A percentile compares a stretch with the other conserved stretches of the same genome.
phyloP scores from a whole-genome alignment of 2,797 vertebrate species.

The Sebastes steindachneri region DNA sequence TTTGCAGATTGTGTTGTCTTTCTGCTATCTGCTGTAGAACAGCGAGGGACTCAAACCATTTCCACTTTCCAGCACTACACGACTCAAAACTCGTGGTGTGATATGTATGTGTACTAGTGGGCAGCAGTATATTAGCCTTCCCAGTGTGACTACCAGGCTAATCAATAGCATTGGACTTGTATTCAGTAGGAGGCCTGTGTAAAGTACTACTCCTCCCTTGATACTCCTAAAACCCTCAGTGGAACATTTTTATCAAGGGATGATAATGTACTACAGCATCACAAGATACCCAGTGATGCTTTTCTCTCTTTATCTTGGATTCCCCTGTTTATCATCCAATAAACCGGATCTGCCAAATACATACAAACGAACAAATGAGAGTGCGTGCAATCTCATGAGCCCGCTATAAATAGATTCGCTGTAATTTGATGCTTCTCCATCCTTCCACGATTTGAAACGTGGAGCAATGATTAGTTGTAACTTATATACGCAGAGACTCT shows the following conservation, averaged over 20 bases:
- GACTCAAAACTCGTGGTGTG: constrained; percentile 7
- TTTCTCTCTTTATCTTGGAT: background rate
- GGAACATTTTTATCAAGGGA: constrained; percentile 1
- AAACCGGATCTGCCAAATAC: constrained; percentile 4
- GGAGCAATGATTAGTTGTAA: constrained; percentile 12
- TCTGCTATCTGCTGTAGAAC: too few relatives aligned
- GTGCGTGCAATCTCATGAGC: background rate
- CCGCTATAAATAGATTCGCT: constrained; percentile 35
- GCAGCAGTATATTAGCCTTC: constrained; percentile 33
- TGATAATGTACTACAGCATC: background rate
- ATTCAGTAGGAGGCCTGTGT: constrained; percentile 8
- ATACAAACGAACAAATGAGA: constrained; percentile 28
- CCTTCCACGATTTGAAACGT: constrained; percentile 16
- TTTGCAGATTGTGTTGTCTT: background rate
- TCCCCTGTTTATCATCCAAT: constrained; percentile 4
- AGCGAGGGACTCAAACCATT: background rate
- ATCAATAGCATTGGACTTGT: constrained; percentile 38
- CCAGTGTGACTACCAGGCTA: constrained; percentile 26
- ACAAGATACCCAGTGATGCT: background rate
- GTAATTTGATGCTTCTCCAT: constrained; percentile 35
- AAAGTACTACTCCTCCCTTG: background rate
- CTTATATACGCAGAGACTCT: background rate
- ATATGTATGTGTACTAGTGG: constrained; percentile 7
- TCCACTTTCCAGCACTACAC: background rate
- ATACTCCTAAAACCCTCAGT: background rate